These are phyloP conservation scores for Tetragonula clypearis DNA, from an alignment of 1,140 invertebrate genomes.

Conservation along the genomic window DNA sequence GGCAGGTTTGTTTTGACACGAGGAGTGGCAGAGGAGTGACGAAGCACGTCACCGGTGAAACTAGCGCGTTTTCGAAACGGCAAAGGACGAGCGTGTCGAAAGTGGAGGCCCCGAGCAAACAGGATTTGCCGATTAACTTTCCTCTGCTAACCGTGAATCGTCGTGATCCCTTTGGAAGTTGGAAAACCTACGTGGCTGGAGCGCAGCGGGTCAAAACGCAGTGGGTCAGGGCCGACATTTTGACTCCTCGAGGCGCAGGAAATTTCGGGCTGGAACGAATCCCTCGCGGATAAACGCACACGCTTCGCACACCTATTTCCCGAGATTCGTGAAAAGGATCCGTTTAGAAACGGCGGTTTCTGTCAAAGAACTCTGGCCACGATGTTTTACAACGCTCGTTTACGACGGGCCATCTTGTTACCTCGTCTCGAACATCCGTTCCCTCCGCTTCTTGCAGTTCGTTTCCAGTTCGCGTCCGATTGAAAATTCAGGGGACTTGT, in stretches of 20 bases:
- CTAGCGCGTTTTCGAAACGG: conserved; percentile 38
- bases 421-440: background rate
- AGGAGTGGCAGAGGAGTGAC: conserved; percentile 38
- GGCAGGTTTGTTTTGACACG: conserved; percentile 67
- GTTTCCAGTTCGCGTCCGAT: background rate
- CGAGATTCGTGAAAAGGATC: conserved; percentile 31
- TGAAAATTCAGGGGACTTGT: background rate
- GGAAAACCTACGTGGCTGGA: background rate
- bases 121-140: conserved; percentile 69
- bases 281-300: conserved; percentile 14
- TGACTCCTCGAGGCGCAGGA: conserved; percentile 23
- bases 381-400: conserved; percentile 37
- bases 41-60: conserved; percentile 59
- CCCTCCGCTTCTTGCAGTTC: background rate
- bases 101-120: conserved; percentile 54
- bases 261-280: conserved; percentile 43
- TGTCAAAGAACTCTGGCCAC: background rate
- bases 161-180: conserved; percentile 7
- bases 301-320: conserved; percentile 15
- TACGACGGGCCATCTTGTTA: conserved; percentile 28
- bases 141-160: conserved; percentile 11
- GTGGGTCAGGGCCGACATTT: conserved; percentile 46
- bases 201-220: background rate
- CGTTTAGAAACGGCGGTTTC: conserved; percentile 38
- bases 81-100: conserved; percentile 62